Percentiles rank a stretch among this genome's conserved stretches.
Conservation (phyloP, 2,797 vertebrate genomes). For the Poeciliopsis paucimaculata region DNA sequence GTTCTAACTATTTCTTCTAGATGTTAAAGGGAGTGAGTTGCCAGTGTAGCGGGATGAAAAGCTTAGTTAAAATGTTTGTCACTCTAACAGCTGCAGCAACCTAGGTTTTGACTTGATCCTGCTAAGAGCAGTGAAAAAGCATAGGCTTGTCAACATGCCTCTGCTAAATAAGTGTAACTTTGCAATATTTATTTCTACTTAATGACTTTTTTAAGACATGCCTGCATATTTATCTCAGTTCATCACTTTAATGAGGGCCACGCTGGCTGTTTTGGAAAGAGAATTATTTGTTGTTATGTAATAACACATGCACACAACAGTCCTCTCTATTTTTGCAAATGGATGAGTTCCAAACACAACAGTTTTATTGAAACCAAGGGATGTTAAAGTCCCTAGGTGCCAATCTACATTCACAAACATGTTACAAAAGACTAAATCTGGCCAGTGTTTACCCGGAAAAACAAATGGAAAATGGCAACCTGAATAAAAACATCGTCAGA, state of each 20-base stretch:
- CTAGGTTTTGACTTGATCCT: constrained; percentile 49
- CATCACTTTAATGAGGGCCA: constrained; percentile 46
- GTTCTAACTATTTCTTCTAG: constrained; percentile 57
- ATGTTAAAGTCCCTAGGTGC: constrained; percentile 57
- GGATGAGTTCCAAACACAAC: constrained; percentile 52
- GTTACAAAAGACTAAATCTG: constrained; percentile 63
- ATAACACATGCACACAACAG: constrained; percentile 28
- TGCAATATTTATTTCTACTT: constrained; percentile 16
- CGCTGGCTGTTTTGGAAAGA: constrained; percentile 33
- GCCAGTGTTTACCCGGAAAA: constrained; percentile 44
- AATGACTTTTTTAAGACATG: constrained; percentile 8
- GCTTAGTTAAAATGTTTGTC: constrained; percentile 64
- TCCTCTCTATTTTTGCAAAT: constrained; percentile 46
- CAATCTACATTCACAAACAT: constrained; percentile 53
- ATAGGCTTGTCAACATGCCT: constrained; percentile 8
- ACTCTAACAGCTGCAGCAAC: constrained; percentile 55
- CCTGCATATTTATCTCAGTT: constrained; percentile 41
- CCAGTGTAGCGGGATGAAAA: constrained; percentile 56
- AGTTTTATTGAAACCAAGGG: constrained; percentile 51
- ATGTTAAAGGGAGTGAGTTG: constrained; percentile 58
- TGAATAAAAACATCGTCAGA: constrained; percentile 20
- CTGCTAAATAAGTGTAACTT: constrained; percentile 3
- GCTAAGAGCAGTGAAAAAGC: constrained; percentile 27
- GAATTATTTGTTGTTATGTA: constrained; percentile 45
- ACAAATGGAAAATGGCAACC: constrained; percentile 18